Evolutionary conservation across 2,113 vertebrate species (phyloP), one percentile per base, ranked within the genome.

Genomic region (Eretmochelys imbricata): DNA sequence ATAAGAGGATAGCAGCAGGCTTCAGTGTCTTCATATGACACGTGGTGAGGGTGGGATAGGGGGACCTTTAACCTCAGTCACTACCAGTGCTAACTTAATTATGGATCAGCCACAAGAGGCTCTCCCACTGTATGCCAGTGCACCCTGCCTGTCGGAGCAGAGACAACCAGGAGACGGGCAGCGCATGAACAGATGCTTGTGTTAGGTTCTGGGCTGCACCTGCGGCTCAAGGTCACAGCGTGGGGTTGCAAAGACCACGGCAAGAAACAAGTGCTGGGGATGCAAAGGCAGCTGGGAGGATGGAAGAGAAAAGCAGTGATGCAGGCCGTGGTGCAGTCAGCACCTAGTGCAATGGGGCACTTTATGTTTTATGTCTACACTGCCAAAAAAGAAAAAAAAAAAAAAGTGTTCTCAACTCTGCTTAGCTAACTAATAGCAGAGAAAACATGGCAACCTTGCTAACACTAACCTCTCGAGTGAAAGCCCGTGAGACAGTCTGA

Each of bases 1-100:
- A 35, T 16, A 35, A 46, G 17, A 84, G 38, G 2, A 49, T 4
- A 42, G 38, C 42, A 14, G 24, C 24, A 27, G 5, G n/a, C 20
- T 12, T 29, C n/a, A 4, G 59, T 17, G 83, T 9, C 59, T 27
- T 51, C 8, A 9, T 0, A 8, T 46, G 22, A 4, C 10, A 1
- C 3, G 3, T 25, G 42, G 50, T 0, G 46, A 62, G 72, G 79
- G 82, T 31, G 72, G 51, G 25, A 79, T 11, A 22, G 65, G 17
- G 38, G 12, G 72, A 38, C 24, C 31, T 17, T 16, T 1, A 50
- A 7, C 22, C 69, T 3, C n/a, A 1, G 65, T 65, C 7, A 65
- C 85, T 4, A 53, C 27, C 59, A 19, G 59, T 12, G 16, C 3
- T 9, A 31, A 51, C 5, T 10, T 31, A 27, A 46, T 48, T 19